Conservation (phyloP, 2,797 vertebrate genomes). For the Luscinia luscinia region DNA sequence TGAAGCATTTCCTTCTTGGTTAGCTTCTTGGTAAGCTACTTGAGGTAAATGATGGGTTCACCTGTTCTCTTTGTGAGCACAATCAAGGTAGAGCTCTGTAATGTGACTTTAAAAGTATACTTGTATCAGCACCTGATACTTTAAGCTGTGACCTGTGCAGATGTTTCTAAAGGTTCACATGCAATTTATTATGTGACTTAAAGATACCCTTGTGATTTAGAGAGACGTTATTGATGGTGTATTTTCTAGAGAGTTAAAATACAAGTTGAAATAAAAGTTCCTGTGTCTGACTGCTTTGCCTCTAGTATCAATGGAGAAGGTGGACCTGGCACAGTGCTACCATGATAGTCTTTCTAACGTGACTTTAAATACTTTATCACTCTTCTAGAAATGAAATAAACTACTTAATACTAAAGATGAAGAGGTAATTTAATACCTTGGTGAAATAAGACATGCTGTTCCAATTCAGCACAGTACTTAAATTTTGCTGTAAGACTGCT, state of each 20-base stretch:
- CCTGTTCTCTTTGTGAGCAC: neutral
- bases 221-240: neutral
- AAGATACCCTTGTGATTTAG: neutral
- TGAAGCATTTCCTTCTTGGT: neutral
- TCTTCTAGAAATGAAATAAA: neutral
- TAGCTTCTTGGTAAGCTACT: neutral
- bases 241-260: neutral
- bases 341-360: neutral
- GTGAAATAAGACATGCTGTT: neutral
- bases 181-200: neutral
- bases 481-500: neutral
- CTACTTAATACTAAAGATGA: neutral
- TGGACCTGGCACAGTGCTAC: neutral
- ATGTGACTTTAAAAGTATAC: neutral
- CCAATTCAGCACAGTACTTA: neutral
- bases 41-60: neutral
- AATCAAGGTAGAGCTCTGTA: neutral
- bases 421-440: neutral
- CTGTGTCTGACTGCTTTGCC: neutral
- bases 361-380: neutral
- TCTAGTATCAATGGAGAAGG: neutral
- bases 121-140: neutral
- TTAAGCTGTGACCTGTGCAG: neutral
- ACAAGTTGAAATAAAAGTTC: neutral
- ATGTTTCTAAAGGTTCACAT: neutral